phyloP scores from a whole-genome alignment of 2,113 vertebrate species.

The Etheostoma cragini region DNA sequence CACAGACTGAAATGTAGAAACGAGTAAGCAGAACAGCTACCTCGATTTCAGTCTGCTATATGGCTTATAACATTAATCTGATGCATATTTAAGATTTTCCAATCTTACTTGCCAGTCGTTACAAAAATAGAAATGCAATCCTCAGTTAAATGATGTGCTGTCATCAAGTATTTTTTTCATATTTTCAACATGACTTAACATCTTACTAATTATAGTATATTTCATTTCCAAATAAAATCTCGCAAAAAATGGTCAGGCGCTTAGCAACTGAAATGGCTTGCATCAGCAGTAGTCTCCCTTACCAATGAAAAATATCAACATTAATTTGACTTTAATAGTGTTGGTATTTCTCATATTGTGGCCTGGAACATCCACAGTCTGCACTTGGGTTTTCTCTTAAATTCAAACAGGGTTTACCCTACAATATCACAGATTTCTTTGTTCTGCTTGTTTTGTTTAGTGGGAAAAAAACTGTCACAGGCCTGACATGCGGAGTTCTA shows the following conservation, averaged over 20 bases:
- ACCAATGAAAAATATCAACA: slow-evolving; percentile 61
- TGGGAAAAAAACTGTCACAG: too few species aligned
- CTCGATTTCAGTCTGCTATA: slow-evolving; percentile 30
- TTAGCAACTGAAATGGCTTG: slow-evolving; percentile 57
- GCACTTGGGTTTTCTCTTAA: too few species aligned
- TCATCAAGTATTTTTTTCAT: slow-evolving; percentile 38
- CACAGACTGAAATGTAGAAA: slow-evolving; percentile 40
- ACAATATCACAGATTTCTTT: too few species aligned
- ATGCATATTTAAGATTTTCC: slow-evolving; percentile 41
- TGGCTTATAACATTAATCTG: slow-evolving; percentile 28
- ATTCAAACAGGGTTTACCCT: too few species aligned
- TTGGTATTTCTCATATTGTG: slow-evolving; percentile 69
- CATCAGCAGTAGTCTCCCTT: slow-evolving; percentile 52
- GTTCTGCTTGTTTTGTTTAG: too few species aligned
- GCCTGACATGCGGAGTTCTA: too few species aligned
- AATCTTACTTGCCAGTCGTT: slow-evolving; percentile 43
- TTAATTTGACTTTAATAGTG: slow-evolving; percentile 68
- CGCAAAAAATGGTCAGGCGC: slow-evolving; percentile 57
- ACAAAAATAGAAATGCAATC: slow-evolving; percentile 40
- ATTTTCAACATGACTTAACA: slow-evolving; percentile 36
- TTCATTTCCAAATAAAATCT: slow-evolving; percentile 73
- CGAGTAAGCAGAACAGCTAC: slow-evolving; percentile 30
- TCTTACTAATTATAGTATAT: slow-evolving; percentile 40
- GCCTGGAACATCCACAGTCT: slow-evolving; percentile 58
- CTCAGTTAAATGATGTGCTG: slow-evolving; percentile 45